phyloP scores from a whole-genome alignment of 2,113 vertebrate species.

The Perca fluviatilis region DNA sequence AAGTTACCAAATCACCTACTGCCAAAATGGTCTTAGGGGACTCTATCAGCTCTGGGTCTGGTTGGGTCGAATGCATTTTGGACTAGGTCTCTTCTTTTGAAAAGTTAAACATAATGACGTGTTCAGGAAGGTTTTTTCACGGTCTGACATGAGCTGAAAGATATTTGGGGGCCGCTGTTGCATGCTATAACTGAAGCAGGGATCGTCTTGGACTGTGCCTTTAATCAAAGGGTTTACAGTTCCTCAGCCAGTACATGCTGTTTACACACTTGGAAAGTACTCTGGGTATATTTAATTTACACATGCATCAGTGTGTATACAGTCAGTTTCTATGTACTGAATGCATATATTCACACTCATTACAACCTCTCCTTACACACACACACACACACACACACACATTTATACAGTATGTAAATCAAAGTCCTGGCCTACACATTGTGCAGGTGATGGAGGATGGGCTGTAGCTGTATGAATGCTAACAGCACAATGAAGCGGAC shows the following conservation, averaged over 20 bases:
- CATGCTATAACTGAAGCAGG: neutral
- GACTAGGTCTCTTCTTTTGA: neutral
- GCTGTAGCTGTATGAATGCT: conserved; percentile 28
- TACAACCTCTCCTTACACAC: neutral
- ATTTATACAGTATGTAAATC: neutral
- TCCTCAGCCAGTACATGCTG: conserved; percentile 21
- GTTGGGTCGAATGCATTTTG: neutral
- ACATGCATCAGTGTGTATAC: conserved; percentile 50
- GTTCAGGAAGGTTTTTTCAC: neutral
- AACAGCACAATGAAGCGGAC: conserved; percentile 34
- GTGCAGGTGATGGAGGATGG: conserved; percentile 35
- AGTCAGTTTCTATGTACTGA: conserved; percentile 77
- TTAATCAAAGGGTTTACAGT: conserved; percentile 17
- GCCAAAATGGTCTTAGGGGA: no score
- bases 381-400: conserved; percentile 15
- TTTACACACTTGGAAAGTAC: conserved; percentile 48
- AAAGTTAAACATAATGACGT: neutral
- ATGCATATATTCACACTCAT: conserved; percentile 68
- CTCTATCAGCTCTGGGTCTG: neutral
- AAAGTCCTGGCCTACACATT: conserved; percentile 49
- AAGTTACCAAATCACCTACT: no score
- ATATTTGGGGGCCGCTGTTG: neutral
- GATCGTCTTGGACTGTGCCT: conserved; percentile 14
- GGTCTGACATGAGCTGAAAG: neutral
- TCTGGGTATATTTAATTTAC: conserved; percentile 28